Percentiles rank a stretch among this genome's conserved stretches.
phyloP scores from a whole-genome alignment of 2,797 vertebrate species.

The Pelodytes ibericus region DNA sequence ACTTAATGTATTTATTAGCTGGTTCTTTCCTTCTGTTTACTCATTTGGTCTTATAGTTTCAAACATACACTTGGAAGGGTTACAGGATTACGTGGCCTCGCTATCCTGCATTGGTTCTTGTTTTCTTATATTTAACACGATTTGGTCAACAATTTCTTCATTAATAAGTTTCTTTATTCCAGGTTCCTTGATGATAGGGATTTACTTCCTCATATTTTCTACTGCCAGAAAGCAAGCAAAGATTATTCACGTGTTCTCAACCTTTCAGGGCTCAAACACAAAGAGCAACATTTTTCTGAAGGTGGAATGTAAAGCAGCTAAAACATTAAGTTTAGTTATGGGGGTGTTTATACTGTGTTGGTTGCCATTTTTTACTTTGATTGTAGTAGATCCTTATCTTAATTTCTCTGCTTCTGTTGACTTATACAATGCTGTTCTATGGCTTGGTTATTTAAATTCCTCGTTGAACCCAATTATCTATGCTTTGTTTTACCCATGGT shows the following conservation, averaged over 20 bases:
- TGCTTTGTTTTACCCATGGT: conserved; percentile 73
- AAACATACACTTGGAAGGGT: conserved; percentile 52
- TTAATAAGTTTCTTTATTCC: conserved; percentile 62
- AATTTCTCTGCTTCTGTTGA: conserved; percentile 57
- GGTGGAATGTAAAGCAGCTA: conserved; percentile 60
- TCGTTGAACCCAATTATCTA: conserved; percentile 72
- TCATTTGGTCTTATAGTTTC: conserved; percentile 59
- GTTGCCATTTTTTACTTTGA: conserved; percentile 68
- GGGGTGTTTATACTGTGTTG: conserved; percentile 67
- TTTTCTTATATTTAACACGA: conserved; percentile 59
- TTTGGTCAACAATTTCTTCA: conserved; percentile 56
- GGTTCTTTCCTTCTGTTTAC: conserved; percentile 55
- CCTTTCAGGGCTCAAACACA: neutral
- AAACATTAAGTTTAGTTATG: conserved; percentile 65
- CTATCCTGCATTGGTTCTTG: conserved; percentile 55
- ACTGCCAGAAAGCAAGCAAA: conserved; percentile 58
- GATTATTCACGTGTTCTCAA: conserved; percentile 30
- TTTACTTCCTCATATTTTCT: conserved; percentile 59
- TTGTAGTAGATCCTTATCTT: conserved; percentile 59
- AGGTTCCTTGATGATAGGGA: conserved; percentile 54
- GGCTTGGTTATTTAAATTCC: conserved; percentile 73
- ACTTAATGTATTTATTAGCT: conserved; percentile 54
- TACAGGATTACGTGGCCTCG: conserved; percentile 37
- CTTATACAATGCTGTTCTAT: conserved; percentile 66
- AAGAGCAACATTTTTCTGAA: conserved; percentile 39